Evolutionary conservation across 2,888 invertebrate species (phyloP).

Genomic region (Apamea anceps): DNA sequence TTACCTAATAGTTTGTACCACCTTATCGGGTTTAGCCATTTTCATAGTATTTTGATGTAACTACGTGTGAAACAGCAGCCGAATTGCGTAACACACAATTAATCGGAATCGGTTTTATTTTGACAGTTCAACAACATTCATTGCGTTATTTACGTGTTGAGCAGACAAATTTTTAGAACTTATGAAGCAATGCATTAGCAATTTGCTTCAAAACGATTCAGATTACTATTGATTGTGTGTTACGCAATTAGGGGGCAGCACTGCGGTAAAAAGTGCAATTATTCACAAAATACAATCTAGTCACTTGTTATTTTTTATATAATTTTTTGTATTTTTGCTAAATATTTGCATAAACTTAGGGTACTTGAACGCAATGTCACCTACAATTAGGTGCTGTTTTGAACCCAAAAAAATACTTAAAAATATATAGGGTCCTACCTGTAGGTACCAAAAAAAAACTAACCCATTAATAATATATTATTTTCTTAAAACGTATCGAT

Average conservation of each 20-base stretch:
- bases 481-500: not conserved
- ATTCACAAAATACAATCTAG: not conserved
- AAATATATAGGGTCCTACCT: not conserved
- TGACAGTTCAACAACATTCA: too few species aligned
- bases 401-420: not conserved
- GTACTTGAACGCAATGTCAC: conserved; percentile 15
- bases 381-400: not conserved
- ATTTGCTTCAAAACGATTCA: too few species aligned
- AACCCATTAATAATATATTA: not conserved
- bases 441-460: not conserved
- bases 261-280: not conserved
- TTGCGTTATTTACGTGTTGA: too few species aligned
- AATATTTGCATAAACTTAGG: not conserved
- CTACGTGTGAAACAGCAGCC: too few species aligned
- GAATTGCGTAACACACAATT: too few species aligned
- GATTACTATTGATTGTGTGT: too few species aligned
- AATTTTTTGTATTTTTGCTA: not conserved
- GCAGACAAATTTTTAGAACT: too few species aligned
- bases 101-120: too few species aligned
- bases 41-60: conserved; percentile 3
- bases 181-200: too few species aligned
- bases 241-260: too few species aligned
- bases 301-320: not conserved
- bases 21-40: not conserved
- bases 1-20: not conserved